Conservation (phyloP, 2,113 vertebrate genomes). For the Rhagologus leucostigma region DNA sequence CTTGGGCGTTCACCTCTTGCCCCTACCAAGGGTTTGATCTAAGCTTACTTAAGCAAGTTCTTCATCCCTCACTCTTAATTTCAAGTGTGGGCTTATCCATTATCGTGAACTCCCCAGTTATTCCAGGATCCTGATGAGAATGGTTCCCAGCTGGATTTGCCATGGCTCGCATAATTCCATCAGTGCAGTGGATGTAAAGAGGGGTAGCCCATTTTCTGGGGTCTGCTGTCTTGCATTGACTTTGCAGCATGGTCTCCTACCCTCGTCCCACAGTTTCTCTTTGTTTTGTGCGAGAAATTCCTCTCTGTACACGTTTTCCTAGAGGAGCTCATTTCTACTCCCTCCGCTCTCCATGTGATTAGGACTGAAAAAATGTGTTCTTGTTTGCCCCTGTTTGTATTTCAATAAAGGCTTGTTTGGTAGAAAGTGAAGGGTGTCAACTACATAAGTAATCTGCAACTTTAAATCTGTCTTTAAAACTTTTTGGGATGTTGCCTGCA, state of each 20-base stretch:
- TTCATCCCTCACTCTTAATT: not conserved
- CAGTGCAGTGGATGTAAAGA: not conserved
- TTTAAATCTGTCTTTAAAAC: constrained; percentile 11
- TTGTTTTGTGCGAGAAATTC: not conserved
- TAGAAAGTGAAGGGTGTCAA: constrained; percentile 26
- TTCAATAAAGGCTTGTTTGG: not conserved
- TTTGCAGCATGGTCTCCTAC: not conserved
- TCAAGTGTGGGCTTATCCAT: not conserved
- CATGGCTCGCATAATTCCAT: not conserved
- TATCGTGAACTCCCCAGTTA: not conserved
- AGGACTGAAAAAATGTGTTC: not conserved
- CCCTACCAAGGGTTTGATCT: not conserved
- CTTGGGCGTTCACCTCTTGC: not conserved
- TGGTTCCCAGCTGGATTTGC: not conserved
- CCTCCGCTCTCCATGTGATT: not conserved
- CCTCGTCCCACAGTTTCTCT: not conserved
- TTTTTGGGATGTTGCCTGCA: constrained; percentile 13
- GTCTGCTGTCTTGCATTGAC: not conserved
- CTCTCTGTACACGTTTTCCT: not conserved
- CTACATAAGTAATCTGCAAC: not conserved
- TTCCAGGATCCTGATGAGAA: not conserved
- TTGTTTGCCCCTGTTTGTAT: not conserved
- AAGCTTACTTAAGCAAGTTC: not conserved
- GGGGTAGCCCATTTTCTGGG: not conserved
- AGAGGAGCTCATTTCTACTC: not conserved